Base-by-base conservation (phyloP, 35 echinoderm and acorn worm genomes). In the Chiridota heheva region DNA sequence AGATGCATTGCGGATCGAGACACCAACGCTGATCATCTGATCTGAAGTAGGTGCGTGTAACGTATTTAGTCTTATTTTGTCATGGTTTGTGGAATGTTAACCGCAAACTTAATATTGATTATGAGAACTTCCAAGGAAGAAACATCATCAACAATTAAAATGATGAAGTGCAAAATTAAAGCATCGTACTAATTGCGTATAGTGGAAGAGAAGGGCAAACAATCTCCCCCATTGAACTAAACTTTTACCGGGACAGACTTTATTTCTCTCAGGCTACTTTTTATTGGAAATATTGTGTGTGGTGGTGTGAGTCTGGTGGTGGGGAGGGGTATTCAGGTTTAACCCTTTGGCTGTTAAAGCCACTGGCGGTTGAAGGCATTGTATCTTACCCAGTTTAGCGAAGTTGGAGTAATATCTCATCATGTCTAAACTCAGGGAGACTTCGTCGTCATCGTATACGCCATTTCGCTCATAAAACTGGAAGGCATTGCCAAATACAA, bases 401-500 rank as follows among this genome's bases (percentile, higher is more conserved):
- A 86, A 86, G 73, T 86, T 86, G 25, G 58, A 38, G 38, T 73
- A 86, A 67, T 65, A 59, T 47, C 62, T 41, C 84, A 86, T 86
- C 71, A 86, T 86, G 20, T 51, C 38, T 33, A 77, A 44, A 15
- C 53, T 49, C 36, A 86, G 49, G 7, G 58, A 32, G 15, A 77
- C 53, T 58, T 86, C 84, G 29, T 86, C 72, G 16, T 2, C 4
- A 18, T 28, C 61, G 37, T 83, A 84, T 1, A 10, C 58, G 17
- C 57, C 44, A 56, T 86, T 83, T 37, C 60, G 18, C n/a, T n/a
- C n/a, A n/a, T n/a, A n/a, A 42, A 73, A 77, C 34, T 77, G 70
- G 24, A 96, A 81, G 25, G 58, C 88, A 76, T 82, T 85, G 26
- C 76, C 83, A 59, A 96, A 96, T 24, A 86, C 70, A 42, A 77